Conservation (phyloP, 2,888 invertebrate genomes). For the Galeopsomyia nigrocyanea region DNA sequence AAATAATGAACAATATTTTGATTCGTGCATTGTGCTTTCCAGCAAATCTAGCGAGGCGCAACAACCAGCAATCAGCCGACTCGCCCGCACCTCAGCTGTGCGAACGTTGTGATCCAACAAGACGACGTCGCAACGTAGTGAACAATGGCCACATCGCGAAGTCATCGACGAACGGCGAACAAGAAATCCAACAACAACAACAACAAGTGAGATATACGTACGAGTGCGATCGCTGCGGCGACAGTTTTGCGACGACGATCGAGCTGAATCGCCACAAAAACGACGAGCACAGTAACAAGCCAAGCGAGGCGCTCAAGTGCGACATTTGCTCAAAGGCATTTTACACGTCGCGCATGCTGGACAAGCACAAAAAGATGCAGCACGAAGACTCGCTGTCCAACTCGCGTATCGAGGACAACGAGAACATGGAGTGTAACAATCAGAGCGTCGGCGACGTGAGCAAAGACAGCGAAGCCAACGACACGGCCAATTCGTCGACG, state of each 20-base stretch:
- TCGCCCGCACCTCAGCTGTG: slow-evolving; percentile 1
- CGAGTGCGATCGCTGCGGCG: slow-evolving; percentile 29
- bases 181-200: too few relatives aligned
- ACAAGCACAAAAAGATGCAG: slow-evolving; percentile 37
- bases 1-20: too few relatives aligned
- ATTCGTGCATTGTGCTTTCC: too few relatives aligned
- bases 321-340: slow-evolving; percentile 50
- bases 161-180: not conserved
- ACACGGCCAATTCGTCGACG: slow-evolving; percentile 18
- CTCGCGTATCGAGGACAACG: not conserved
- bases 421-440: not conserved
- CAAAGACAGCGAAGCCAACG: slow-evolving; percentile 18
- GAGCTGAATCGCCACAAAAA: slow-evolving; percentile 41
- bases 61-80: not conserved
- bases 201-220: slow-evolving; percentile 9
- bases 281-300: slow-evolving; percentile 10
- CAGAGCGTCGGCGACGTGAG: not conserved
- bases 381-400: slow-evolving; percentile 7
- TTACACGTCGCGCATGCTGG: slow-evolving; percentile 35
- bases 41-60: not conserved
- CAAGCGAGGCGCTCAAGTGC: slow-evolving; percentile 41
- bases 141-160: slow-evolving; percentile 13
- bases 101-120: slow-evolving; percentile 25
- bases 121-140: slow-evolving; percentile 15
- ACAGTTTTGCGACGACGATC: slow-evolving; percentile 13